Evolutionary conservation across 2,888 invertebrate genomes (phyloP).

Genomic region (Tetranychus piercei): DNA sequence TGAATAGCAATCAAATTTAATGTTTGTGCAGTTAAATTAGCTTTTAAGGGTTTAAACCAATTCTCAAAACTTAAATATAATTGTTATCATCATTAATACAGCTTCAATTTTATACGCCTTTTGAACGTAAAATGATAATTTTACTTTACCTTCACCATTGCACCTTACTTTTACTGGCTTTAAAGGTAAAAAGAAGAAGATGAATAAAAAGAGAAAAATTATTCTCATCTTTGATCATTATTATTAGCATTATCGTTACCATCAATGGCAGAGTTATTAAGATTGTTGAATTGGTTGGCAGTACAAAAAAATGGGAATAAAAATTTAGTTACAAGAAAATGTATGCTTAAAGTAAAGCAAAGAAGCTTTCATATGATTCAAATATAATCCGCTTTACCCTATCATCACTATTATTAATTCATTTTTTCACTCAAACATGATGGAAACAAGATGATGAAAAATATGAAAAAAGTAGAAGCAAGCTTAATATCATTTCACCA

Average conservation of each 20-base stretch:
- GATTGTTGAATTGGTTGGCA: too few species aligned
- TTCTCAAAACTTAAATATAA: not conserved
- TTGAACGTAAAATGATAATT: not conserved
- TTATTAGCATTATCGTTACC: too few species aligned
- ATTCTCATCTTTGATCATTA: not conserved
- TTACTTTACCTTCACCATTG: not conserved
- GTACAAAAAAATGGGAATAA: too few species aligned
- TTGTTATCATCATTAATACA: not conserved
- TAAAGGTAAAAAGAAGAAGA: not conserved
- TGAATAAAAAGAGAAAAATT: not conserved
- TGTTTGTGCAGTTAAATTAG: too few species aligned
- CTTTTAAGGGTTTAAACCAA: too few species aligned
- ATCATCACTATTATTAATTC: too few species aligned
- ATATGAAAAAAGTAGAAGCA: not conserved
- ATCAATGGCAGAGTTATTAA: too few species aligned
- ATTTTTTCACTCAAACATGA: not conserved
- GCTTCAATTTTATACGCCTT: not conserved
- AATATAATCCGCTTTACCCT: too few species aligned
- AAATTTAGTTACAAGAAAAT: too few species aligned
- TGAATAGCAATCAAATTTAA: too few species aligned
- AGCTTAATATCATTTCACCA: not conserved
- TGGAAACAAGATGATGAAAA: not conserved
- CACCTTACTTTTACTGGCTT: not conserved
- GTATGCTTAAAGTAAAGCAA: too few species aligned
- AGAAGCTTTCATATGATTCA: too few species aligned